Evolutionary conservation across 64 coral and sea anemone genomes (phyloP), one percentile per base, ranked within the genome.

Genomic region (Anthopleura sola): DNA sequence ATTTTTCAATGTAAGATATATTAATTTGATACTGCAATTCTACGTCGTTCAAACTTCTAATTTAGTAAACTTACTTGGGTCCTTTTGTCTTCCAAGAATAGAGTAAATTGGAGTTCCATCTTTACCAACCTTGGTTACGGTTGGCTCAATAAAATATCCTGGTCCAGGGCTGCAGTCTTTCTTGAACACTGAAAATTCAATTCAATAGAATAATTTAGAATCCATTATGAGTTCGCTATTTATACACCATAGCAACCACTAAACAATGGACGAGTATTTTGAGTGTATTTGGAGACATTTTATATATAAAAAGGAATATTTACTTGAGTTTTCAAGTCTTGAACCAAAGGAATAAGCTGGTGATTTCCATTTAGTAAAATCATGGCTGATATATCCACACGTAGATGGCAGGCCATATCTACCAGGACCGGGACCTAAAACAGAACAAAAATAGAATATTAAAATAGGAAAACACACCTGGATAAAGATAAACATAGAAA

Each of bases 101-200:
- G 96, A 98, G 55, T 98, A 98, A 2, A 79, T 55, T 0, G 97
- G 90, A 7, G 97, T 99, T 24, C 97, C 97, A 86, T 99, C 97
- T 50, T 87, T 88, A 13, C 97, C 97, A 21, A 21, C 49, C 48
- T 83, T 91, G 0, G 97, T 99, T 23, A 99, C 90, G 1, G 20
- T 20, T 17, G 97, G 84, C 31, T 99, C 90, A 56, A 99, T 94
- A 18, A 75, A 85, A 87, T 99, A 99, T 26, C 84, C 89, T 19
- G 97, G 97, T 37, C 97, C 97, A 21, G 97, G 97, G 18, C 97
- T 99, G 75, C 92, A 99, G 32, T 99, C 97, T 36, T 92, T 90
- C 48, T 89, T 94, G 37, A 99, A 99, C 93, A 91, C 97, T 99
- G 33, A 55, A 74, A 86, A 80, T 16, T 57, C 76, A 86, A 87